Evolutionary conservation across 1,140 invertebrate species (phyloP), one percentile per base, ranked within the genome.

Genomic region (Macrobrachium nipponense): DNA sequence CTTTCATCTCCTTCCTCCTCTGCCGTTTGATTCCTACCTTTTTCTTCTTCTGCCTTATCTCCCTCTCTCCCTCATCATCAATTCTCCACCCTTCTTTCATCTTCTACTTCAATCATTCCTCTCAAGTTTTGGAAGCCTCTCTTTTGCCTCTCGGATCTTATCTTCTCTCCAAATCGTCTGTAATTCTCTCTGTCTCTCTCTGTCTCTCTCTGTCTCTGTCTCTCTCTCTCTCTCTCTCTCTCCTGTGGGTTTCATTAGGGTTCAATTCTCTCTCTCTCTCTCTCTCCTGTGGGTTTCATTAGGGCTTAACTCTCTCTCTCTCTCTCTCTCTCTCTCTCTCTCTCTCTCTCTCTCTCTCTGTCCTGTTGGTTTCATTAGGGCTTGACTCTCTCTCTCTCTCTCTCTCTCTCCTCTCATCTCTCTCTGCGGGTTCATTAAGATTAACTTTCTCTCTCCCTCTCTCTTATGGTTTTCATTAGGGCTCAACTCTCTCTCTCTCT

Each of bases 321-420:
- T 70, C 66, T 70, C 27, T 36, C 27, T 36, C 27, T 36, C 27
- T 36, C 27, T 36, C 27, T 36, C 27, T 36, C 27, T 36, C 27
- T 36, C 27, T 36, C 27, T 36, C 27, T 36, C 27, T 36, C 27
- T 36, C 27, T 36, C 27, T 36, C 27, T 36, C n/a, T n/a, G n/a
- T n/a, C n/a, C n/a, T n/a, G n/a, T n/a, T n/a, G n/a, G n/a, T n/a
- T n/a, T n/a, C n/a, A n/a, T n/a, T n/a, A n/a, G n/a, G n/a, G n/a
- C n/a, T n/a, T n/a, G n/a, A n/a, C n/a, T n/a, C 27, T 36, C 27
- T 36, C 27, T 36, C 27, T 72, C 68, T 72, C 68, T 72, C 68
- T 72, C 68, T 72, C 68, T 72, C 68, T 72, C 68, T 72, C 23
- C 58, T 73, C n/a, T 20, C 62, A 44, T 64, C 62, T 20, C 20